Base-by-base conservation (phyloP, 2,888 invertebrate genomes). In the Nymphalis polychloros region DNA sequence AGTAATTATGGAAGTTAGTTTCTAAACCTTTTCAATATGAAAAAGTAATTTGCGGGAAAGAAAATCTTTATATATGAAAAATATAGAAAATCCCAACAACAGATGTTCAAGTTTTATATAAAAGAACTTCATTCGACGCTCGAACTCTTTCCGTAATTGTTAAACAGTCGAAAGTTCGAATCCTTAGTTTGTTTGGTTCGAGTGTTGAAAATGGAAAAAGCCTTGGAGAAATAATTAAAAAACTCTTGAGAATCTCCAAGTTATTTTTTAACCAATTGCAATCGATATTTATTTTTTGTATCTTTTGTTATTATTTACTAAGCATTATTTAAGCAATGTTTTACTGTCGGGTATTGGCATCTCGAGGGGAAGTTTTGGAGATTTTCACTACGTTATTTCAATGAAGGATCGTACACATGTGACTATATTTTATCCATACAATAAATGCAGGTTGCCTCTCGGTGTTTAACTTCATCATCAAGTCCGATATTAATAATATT, bases 131-230 rank as follows among this genome's bases (percentile, higher is more conserved):
- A 49, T 55, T 60, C 63, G 49, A 60, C 50, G 55, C 68, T 68
- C 52, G 52, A 67, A 70, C 68, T 70, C 61, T 70, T 70, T 68
- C 62, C 48, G 50, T 64, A 59, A 64, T 64, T 62, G 67, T 67
- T 66, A 63, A 63, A 66, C 63, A 63, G 60, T 63, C 63, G 41
- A 49, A 61, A 67, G 67, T 69, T 69, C 46, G 52, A 50, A 65
- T 52, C 65, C 59, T 60, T 65, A 67, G 55, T 62, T 61, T 59
- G 52, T 52, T 59, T 53, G 59, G 57, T 69, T 46, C 47, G 57
- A 65, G 46, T 47, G 59, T 59, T 65, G 65, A 23, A 63, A 69
- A 63, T 65, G 62, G 59, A 31, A 68, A 69, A 69, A 59, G 65
- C 65, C 59, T 63, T 48, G 59, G 65, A 47, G 53, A 63, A 59